Evolutionary conservation across 2,888 invertebrate species (phyloP).

Genomic region (Zootermopsis nevadensis): DNA sequence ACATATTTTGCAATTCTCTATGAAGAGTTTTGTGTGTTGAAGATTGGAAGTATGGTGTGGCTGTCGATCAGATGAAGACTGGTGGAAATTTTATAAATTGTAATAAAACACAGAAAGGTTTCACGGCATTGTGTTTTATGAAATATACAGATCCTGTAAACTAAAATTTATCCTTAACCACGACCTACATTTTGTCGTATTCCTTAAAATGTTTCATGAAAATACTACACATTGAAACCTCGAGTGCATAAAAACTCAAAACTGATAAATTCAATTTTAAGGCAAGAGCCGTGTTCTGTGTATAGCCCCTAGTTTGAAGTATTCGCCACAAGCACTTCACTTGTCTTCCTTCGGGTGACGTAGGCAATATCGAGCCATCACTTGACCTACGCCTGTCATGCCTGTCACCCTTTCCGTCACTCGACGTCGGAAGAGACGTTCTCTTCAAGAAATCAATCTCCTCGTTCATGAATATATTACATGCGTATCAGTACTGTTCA

Average conservation of each 20-base stretch:
- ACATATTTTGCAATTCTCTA: too few species aligned
- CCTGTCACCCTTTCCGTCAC: background rate
- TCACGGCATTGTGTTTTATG: too few species aligned
- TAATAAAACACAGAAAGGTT: too few species aligned
- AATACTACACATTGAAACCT: background rate
- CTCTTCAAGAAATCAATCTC: background rate
- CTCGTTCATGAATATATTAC: background rate
- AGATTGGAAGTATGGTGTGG: too few species aligned
- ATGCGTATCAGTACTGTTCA: background rate
- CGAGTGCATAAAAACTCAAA: background rate
- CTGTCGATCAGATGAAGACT: too few species aligned
- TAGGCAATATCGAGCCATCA: conserved; percentile 15
- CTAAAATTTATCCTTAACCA: background rate
- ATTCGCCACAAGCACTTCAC: background rate
- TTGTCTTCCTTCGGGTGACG: background rate
- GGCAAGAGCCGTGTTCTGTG: background rate
- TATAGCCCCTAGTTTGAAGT: background rate
- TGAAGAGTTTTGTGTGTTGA: too few species aligned
- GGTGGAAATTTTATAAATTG: too few species aligned
- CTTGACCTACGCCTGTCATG: background rate
- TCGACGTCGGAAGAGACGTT: background rate
- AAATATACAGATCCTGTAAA: too few species aligned
- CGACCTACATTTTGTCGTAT: background rate
- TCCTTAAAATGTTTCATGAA: background rate
- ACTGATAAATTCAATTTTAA: background rate